Evolutionary conservation across 2,888 invertebrate species (phyloP).

Genomic region (Elmis aenea): DNA sequence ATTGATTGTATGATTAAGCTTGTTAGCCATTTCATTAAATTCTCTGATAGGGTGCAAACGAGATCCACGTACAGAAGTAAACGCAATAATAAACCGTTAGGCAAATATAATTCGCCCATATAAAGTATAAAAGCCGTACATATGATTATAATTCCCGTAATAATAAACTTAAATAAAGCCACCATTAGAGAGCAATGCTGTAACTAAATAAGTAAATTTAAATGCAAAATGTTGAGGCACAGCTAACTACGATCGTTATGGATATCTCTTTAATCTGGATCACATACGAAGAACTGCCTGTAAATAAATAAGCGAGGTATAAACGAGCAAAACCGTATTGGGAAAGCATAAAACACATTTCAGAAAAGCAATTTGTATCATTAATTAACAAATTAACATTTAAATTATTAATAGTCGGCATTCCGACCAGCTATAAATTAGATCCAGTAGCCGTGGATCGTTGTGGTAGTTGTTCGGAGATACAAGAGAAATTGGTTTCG

Average conservation of each 20-base stretch:
- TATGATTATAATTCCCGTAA: no score
- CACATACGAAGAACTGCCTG: constrained; percentile 14
- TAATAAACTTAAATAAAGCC: no score
- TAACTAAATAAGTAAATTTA: constrained; percentile 26
- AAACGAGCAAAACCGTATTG: constrained; percentile 29
- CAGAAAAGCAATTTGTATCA: constrained; percentile 49
- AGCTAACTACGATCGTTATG: constrained; percentile 13
- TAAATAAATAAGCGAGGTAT: constrained; percentile 12
- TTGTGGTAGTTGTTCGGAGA: constrained; percentile 13
- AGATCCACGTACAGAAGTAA: no score
- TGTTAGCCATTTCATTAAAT: no score
- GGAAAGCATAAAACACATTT: constrained; percentile 44
- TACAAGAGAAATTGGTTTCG: constrained; percentile 14
- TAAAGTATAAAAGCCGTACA: no score
- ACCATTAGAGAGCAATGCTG: no score
- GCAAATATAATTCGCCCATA: no score
- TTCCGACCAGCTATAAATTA: constrained; percentile 42
- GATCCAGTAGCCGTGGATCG: constrained; percentile 31
- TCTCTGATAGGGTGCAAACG: no score
- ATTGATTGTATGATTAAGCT: no score
- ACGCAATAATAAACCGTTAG: no score
- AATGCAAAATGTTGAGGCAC: constrained; percentile 17
- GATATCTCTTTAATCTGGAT: constrained; percentile 19
- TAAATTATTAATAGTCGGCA: constrained; percentile 48
- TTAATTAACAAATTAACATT: constrained; percentile 52